Conservation (phyloP, 2,797 vertebrate genomes). For the Rhincodon typus region DNA sequence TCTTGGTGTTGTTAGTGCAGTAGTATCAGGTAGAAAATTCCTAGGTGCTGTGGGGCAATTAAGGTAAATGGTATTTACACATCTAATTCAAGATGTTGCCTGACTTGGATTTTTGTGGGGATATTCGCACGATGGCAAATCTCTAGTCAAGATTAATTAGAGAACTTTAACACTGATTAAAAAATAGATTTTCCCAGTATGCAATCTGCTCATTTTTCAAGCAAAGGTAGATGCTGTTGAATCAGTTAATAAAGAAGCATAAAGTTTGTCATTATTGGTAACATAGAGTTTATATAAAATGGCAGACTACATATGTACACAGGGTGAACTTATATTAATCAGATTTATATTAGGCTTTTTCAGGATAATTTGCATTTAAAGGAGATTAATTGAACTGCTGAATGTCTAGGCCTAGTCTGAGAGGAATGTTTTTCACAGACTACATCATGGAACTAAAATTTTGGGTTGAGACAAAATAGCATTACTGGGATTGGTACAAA, state of each 20-base stretch:
- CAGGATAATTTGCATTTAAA: conserved; percentile 38
- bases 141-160: neutral
- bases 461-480: too few relatives aligned
- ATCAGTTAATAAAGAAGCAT: neutral
- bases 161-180: neutral
- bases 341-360: neutral
- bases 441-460: too few relatives aligned
- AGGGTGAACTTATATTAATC: conserved; percentile 4
- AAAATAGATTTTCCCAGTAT: neutral
- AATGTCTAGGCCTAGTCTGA: conserved; percentile 29
- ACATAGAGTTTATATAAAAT: too few relatives aligned
- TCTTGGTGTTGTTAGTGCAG: neutral
- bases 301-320: neutral
- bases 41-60: neutral
- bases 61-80: neutral
- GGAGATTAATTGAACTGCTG: conserved; percentile 41
- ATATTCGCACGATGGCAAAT: too few relatives aligned
- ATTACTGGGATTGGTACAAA: too few relatives aligned
- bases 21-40: neutral
- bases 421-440: too few relatives aligned
- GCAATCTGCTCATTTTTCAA: neutral
- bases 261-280: neutral
- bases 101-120: neutral
- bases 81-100: neutral
- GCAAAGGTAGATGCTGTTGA: neutral